phyloP scores from a whole-genome alignment of 2,888 invertebrate species.

The Myathropa florea region DNA sequence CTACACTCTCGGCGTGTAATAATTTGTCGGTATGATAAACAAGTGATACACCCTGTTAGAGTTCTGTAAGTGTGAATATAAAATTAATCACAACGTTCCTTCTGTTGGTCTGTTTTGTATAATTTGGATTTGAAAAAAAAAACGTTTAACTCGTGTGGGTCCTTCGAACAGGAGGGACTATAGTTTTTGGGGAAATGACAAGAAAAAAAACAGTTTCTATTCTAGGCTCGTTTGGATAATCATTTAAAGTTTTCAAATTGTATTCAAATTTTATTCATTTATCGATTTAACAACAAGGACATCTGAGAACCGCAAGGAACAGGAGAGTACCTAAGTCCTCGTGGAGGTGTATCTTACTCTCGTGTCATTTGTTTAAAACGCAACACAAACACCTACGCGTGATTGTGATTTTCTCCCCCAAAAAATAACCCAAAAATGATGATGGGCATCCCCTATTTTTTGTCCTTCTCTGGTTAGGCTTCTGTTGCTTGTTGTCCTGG shows the following conservation, averaged over 20 bases:
- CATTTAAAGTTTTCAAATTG: constrained; percentile 6
- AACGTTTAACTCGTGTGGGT: not conserved
- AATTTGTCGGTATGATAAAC: constrained; percentile 81
- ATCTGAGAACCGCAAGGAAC: constrained; percentile 22
- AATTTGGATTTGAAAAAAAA: not conserved
- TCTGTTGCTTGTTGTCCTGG: constrained; percentile 63
- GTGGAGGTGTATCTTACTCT: not conserved
- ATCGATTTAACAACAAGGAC: constrained; percentile 68
- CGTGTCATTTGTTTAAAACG: constrained; percentile 65
- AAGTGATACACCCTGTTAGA: constrained; percentile 81
- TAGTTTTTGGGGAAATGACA: not conserved
- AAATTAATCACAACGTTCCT: constrained; percentile 41
- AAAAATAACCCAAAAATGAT: not conserved
- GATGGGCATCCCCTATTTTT: constrained; percentile 65
- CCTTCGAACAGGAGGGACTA: not conserved
- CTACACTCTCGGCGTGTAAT: constrained; percentile 81
- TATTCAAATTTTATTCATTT: constrained; percentile 36
- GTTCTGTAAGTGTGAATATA: constrained; percentile 80
- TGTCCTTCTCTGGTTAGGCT: constrained; percentile 59
- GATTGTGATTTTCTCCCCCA: constrained; percentile 57
- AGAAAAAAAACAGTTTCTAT: not conserved
- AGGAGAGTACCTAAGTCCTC: constrained; percentile 51
- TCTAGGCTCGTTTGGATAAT: constrained; percentile 3
- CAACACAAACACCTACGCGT: constrained; percentile 69
- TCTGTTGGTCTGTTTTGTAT: constrained; percentile 22